Percentiles rank a stretch among this genome's conserved stretches.
Conservation (phyloP, 2,113 vertebrate species). For the Fregata magnificens region DNA sequence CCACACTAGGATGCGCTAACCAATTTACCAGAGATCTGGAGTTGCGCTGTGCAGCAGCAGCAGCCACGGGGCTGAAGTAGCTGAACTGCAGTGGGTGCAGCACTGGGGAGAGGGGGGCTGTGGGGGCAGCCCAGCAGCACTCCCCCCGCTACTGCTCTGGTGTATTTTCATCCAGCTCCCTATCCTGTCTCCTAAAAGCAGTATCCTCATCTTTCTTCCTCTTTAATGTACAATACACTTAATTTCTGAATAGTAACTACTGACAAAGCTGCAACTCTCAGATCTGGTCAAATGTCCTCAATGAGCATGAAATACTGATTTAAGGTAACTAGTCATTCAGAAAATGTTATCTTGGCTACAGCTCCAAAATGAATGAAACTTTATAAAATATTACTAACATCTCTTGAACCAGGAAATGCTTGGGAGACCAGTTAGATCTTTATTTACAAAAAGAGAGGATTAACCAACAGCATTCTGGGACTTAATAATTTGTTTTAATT, state of each 20-base stretch:
- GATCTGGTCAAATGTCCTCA: not conserved
- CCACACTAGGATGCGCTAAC: not conserved
- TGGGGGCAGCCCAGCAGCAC: not conserved
- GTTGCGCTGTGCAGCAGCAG: not conserved
- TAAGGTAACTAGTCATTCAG: not conserved
- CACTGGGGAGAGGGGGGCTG: not conserved
- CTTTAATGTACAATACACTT: not conserved
- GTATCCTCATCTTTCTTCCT: not conserved
- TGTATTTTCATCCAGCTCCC: not conserved
- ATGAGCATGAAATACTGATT: not conserved
- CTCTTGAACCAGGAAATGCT: not conserved
- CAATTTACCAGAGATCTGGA: not conserved
- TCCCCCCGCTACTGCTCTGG: not conserved
- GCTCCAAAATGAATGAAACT: not conserved
- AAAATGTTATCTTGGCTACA: not conserved
- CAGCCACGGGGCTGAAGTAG: not conserved
- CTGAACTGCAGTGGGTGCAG: not conserved
- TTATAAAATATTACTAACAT: not conserved
- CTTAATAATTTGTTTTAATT: not conserved
- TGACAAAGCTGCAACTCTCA: not conserved
- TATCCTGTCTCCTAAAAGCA: not conserved
- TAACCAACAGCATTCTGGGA: not conserved
- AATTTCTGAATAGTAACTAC: not conserved
- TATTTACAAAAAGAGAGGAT: not conserved
- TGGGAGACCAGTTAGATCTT: not conserved